Evolutionary conservation across 2,797 vertebrate species (phyloP).

Genomic region (Sardinella longiceps): DNA sequence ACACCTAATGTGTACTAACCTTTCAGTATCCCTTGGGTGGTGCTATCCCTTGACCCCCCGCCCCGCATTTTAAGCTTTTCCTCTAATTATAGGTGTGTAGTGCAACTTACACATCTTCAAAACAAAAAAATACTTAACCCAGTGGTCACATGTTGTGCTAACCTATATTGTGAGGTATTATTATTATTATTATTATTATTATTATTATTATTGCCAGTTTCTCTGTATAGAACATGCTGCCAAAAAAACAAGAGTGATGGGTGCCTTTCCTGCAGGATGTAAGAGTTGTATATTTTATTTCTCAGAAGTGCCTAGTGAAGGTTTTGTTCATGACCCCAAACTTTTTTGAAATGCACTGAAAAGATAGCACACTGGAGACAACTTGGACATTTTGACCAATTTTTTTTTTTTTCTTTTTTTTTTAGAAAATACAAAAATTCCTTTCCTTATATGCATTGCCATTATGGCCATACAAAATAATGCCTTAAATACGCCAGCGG

Average conservation of each 20-base stretch:
- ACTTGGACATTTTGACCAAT: slow-evolving; percentile 51
- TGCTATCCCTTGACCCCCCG: slow-evolving; percentile 50
- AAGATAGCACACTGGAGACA: slow-evolving; percentile 46
- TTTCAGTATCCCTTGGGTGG: slow-evolving; percentile 55
- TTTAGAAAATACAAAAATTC: too few species aligned
- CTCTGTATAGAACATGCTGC: not conserved
- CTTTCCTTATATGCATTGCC: too few species aligned
- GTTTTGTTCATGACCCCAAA: not conserved
- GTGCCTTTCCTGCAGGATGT: not conserved
- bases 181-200: too few species aligned
- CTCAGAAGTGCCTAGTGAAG: not conserved
- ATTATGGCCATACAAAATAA: too few species aligned
- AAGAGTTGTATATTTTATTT: not conserved
- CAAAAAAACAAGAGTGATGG: not conserved
- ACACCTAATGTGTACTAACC: slow-evolving; percentile 46
- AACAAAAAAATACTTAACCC: slow-evolving; percentile 68
- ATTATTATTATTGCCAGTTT: not conserved
- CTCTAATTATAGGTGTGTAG: slow-evolving; percentile 68
- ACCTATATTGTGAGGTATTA: not conserved
- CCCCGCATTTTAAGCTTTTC: slow-evolving; percentile 43
- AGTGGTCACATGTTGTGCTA: slow-evolving; percentile 47
- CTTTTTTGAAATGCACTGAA: slow-evolving; percentile 41
- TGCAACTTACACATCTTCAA: slow-evolving; percentile 70
- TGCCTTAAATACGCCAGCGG: too few species aligned
- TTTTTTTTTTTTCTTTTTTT: too few species aligned